Conservation (phyloP, 2,113 vertebrate species). For the Leucoraja erinaceus region DNA sequence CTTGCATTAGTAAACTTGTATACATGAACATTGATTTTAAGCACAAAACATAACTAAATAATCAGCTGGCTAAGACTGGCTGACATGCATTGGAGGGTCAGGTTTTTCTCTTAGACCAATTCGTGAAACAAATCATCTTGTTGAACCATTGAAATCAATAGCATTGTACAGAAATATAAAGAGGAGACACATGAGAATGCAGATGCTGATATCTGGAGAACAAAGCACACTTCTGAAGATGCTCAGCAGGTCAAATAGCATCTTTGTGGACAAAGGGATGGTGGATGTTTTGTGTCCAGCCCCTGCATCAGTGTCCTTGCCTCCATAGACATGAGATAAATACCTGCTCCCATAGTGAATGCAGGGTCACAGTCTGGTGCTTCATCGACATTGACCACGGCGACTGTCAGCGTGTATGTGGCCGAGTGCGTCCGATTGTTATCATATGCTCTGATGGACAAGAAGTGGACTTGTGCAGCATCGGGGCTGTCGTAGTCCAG, state of each 20-base stretch:
- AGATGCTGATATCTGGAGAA: too few species aligned
- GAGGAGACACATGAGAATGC: too few species aligned
- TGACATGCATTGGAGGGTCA: too few species aligned
- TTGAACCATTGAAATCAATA: too few species aligned
- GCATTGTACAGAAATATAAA: too few species aligned
- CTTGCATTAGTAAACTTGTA: not conserved
- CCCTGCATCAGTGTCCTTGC: too few species aligned
- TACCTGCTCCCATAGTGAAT: constrained; percentile 14
- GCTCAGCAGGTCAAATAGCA: too few species aligned
- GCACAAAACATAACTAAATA: not conserved
- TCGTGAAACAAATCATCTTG: too few species aligned
- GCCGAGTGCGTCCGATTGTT: constrained; percentile 20
- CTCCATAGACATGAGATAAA: not conserved
- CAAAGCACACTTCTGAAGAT: too few species aligned
- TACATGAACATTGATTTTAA: not conserved
- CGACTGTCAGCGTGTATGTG: constrained; percentile 17
- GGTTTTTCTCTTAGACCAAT: too few species aligned
- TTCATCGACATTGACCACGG: not conserved
- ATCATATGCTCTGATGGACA: constrained; percentile 14
- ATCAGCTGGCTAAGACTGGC: not conserved
- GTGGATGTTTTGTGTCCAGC: too few species aligned
- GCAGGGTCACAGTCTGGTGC: constrained; percentile 19
- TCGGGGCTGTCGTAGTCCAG: constrained; percentile 16
- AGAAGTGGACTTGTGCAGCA: not conserved
- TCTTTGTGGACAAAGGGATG: too few species aligned